Base-by-base conservation (phyloP, 2,797 vertebrate species). In the Halcyon leucocephala region DNA sequence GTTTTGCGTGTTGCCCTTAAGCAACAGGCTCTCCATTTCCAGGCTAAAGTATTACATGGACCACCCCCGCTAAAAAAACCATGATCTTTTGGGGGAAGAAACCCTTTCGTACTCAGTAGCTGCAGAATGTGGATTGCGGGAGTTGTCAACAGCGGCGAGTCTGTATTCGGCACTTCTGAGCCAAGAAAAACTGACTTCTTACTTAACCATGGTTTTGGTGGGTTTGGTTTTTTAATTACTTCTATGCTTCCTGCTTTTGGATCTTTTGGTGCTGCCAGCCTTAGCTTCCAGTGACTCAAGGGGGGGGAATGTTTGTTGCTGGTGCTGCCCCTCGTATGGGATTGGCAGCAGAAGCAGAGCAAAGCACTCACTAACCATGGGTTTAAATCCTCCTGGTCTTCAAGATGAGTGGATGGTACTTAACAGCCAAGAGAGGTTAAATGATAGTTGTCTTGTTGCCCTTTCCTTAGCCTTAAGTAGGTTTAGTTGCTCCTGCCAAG, bases 1-100 rank as follows among this genome's bases (percentile, higher is more conserved):
- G 85, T 85, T 81, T 91, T 95, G 69, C 51, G 7, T 70, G 85
- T 71, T 88, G 70, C 82, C 78, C 83, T 91, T 97, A 89, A 86
- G 73, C 88, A 93, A 24, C 52, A 44, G 42, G 70, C 90, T 49
- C 76, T 89, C 39, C 3, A 6, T 85, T 94, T 88, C 66, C 67
- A 78, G 58, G 57, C 35, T 55, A 19, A 94, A 73, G 57, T 69
- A 54, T 85, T 89, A 54, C 51, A 7, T 39, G 29, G 29, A 55
- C 67, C 14, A 9, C 2, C 28, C 39, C 14, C 37, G 7, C 60
- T 21, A 19, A 25, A 14, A 31, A 46, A 55, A 20, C 20, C 46
- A 22, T 24, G 39, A 54, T 41, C 22, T 31, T 86, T 33, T 46
- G 35, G 14, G 20, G 89, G 14, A 55, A 79, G 49, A 74, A 83